Conservation (phyloP, 1,140 invertebrate genomes). For the Zaprionus nigranus region DNA sequence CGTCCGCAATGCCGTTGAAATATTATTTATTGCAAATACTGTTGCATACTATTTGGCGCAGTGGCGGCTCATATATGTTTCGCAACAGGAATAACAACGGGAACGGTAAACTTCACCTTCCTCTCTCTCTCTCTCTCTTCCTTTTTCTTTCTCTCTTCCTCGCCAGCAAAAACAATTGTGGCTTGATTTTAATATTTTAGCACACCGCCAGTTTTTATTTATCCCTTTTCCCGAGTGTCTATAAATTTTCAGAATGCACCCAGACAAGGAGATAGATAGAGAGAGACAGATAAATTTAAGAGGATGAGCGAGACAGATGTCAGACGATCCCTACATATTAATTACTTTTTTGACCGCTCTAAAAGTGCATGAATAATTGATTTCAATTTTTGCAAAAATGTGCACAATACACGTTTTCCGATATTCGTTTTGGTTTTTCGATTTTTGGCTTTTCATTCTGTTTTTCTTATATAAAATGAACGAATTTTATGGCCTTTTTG, state of each 20-base stretch:
- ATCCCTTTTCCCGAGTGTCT: conserved; percentile 46
- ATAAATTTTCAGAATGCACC: conserved; percentile 52
- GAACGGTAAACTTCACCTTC: not conserved
- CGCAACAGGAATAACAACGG: not conserved
- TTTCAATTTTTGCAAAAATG: conserved; percentile 50
- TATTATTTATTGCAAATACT: conserved; percentile 67
- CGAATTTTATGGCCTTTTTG: too few relatives aligned
- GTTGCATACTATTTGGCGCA: conserved; percentile 65
- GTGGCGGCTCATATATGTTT: conserved; percentile 29
- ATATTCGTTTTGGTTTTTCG: conserved; percentile 10
- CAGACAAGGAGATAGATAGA: not conserved
- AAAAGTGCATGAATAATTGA: conserved; percentile 63
- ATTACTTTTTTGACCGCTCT: conserved; percentile 66
- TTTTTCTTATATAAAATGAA: too few relatives aligned
- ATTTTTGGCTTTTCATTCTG: conserved; percentile 19
- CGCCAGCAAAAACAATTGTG: conserved; percentile 31
- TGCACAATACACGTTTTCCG: conserved; percentile 33
- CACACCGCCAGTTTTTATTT: conserved; percentile 47
- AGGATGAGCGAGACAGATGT: conserved; percentile 21
- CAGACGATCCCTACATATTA: conserved; percentile 56
- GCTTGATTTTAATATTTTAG: conserved; percentile 60
- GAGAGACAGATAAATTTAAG: not conserved
- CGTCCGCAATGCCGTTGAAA: conserved; percentile 60
- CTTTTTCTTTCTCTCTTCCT: not conserved
- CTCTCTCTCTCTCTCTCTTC: not conserved